These are phyloP conservation scores for Potorous gilbertii DNA, from an alignment of 2,797 vertebrate species.

Conservation along the genomic window DNA sequence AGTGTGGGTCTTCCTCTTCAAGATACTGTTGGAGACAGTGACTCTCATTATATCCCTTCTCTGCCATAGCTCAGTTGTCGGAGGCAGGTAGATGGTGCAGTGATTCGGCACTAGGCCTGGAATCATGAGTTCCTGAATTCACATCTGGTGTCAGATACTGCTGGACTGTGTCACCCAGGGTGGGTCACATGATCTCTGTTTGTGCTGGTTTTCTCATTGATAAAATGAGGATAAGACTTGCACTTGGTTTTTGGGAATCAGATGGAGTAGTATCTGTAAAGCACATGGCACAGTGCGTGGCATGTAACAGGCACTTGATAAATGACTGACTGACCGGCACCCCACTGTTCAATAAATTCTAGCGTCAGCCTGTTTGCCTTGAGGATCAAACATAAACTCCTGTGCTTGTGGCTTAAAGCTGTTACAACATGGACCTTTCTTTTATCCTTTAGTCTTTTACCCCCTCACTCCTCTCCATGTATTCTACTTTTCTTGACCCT, in stretches of 20 bases:
- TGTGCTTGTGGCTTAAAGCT: not conserved
- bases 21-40: not conserved
- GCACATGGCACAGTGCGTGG: not conserved
- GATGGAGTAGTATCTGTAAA: not conserved
- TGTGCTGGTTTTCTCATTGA: not conserved
- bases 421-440: not conserved
- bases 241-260: not conserved
- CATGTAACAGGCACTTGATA: not conserved
- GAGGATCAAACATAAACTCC: not conserved
- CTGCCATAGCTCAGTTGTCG: not conserved
- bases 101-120: not conserved
- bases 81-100: not conserved
- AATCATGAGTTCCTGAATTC: not conserved
- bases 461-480: not conserved
- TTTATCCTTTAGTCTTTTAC: not conserved
- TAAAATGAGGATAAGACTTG: not conserved
- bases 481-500: not conserved
- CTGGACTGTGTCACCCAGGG: not conserved
- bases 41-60: not conserved
- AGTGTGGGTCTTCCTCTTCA: not conserved
- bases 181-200: not conserved
- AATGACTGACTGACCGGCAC: not conserved
- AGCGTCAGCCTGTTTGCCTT: not conserved
- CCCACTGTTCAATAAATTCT: not conserved
- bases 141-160: not conserved